Conservation (phyloP, 2,888 invertebrate species). For the Eueremaeus valkanovi region DNA sequence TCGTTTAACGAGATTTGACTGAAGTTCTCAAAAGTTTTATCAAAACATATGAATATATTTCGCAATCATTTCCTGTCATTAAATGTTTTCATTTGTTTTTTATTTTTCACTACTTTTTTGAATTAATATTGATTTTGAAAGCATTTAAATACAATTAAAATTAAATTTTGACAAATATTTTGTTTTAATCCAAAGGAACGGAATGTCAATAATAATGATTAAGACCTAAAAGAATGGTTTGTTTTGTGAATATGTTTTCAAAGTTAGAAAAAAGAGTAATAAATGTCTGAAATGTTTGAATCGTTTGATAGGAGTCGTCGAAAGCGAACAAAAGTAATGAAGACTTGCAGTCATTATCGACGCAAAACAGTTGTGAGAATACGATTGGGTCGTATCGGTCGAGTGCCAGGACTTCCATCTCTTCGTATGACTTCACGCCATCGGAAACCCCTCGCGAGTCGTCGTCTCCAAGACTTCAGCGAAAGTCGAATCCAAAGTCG, state of each 20-base stretch:
- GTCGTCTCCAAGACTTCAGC: background rate
- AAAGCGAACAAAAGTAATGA: slow-evolving; percentile 8
- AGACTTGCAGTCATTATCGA: slow-evolving; percentile 5
- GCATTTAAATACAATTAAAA: no score
- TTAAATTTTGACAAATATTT: no score
- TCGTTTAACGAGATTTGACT: no score
- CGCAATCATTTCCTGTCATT: no score
- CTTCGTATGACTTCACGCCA: slow-evolving; percentile 25
- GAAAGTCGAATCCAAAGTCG: background rate
- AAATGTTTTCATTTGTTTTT: no score
- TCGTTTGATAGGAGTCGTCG: slow-evolving; percentile 4
- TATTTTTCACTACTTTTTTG: no score
- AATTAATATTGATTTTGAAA: no score
- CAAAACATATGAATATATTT: no score
- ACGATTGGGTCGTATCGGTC: background rate
- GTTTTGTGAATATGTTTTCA: no score
- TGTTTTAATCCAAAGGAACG: background rate
- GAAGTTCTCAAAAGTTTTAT: no score
- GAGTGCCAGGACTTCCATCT: slow-evolving; percentile 16
- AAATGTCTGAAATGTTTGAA: background rate
- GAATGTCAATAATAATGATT: background rate
- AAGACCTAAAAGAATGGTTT: no score
- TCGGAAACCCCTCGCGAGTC: background rate
- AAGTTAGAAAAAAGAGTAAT: background rate
- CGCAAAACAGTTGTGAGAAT: slow-evolving; percentile 19